These are phyloP conservation scores for Nomada ferruginata DNA, from an alignment of 2,888 invertebrate species.

Conservation along the genomic window DNA sequence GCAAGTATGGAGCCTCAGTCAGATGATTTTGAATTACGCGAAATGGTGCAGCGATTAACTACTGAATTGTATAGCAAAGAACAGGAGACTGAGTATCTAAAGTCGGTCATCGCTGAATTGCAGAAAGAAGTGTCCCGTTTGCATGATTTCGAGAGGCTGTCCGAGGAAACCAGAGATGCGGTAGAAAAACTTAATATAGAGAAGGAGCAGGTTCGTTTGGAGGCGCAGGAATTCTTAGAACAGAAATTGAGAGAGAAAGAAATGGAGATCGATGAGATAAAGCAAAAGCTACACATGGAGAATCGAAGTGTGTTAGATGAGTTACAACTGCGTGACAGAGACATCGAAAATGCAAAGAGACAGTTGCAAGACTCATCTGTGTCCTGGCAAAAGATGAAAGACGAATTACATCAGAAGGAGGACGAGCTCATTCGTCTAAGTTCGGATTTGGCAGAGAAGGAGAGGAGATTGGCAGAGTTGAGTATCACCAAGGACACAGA, in stretches of 20 bases:
- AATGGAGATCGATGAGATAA: conserved; percentile 63
- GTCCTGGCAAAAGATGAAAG: conserved; percentile 47
- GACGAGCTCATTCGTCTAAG: conserved; percentile 65
- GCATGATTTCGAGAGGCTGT: conserved; percentile 63
- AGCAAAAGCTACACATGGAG: conserved; percentile 60
- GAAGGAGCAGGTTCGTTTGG: conserved; percentile 69
- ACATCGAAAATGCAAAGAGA: conserved; percentile 72
- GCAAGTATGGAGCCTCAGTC: conserved; percentile 71
- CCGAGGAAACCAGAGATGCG: conserved; percentile 64
- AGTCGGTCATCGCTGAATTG: conserved; percentile 61
- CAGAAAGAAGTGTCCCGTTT: conserved; percentile 68
- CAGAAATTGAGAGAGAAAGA: conserved; percentile 68
- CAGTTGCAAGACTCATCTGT: conserved; percentile 53
- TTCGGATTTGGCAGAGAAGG: conserved; percentile 73
- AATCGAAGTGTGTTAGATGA: conserved; percentile 64
- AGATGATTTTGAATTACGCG: conserved; percentile 70
- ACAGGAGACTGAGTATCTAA: conserved; percentile 71
- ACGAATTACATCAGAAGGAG: conserved; percentile 66
- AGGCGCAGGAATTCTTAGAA: conserved; percentile 69
- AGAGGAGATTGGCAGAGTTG: conserved; percentile 82
- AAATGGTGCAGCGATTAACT: conserved; percentile 68
- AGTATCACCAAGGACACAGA: conserved; percentile 89
- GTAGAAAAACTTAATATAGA: conserved; percentile 71
- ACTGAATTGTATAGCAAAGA: conserved; percentile 73
- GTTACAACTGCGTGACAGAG: conserved; percentile 66